Conservation (phyloP, 2,888 invertebrate genomes). For the Choristoneura rosaceana region DNA sequence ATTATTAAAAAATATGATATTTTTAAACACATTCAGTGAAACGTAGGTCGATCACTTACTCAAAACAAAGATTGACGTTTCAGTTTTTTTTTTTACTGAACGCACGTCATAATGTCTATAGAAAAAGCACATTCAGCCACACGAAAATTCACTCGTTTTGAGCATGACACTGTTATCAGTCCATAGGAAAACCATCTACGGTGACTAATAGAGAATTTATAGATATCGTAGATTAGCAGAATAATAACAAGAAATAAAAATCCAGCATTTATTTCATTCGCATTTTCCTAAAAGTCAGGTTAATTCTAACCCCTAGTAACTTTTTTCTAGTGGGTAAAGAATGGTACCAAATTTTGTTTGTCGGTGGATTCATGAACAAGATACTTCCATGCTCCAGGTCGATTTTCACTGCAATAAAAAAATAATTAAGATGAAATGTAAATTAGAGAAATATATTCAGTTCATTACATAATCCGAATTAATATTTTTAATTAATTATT, state of each 20-base stretch:
- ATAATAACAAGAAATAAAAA: slow-evolving; percentile 7
- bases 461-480: no score
- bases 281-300: slow-evolving; percentile 88
- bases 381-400: slow-evolving; percentile 88
- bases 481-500: no score
- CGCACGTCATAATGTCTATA: neutral
- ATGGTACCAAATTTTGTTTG: slow-evolving; percentile 90
- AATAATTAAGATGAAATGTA: neutral
- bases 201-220: neutral
- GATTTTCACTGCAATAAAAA: slow-evolving; percentile 81
- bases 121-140: slow-evolving; percentile 31
- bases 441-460: no score
- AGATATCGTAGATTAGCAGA: neutral
- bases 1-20: slow-evolving; percentile 14
- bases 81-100: slow-evolving; percentile 41
- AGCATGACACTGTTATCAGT: no score
- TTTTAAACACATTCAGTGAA: slow-evolving; percentile 13
- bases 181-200: neutral
- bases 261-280: slow-evolving; percentile 39
- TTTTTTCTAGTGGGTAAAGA: slow-evolving; percentile 87
- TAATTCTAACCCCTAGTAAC: slow-evolving; percentile 84
- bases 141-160: neutral
- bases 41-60: slow-evolving; percentile 12
- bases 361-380: slow-evolving; percentile 89
- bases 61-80: slow-evolving; percentile 39